phyloP scores from a whole-genome alignment of 2,888 invertebrate genomes.

The Ophioninae sp. region DNA sequence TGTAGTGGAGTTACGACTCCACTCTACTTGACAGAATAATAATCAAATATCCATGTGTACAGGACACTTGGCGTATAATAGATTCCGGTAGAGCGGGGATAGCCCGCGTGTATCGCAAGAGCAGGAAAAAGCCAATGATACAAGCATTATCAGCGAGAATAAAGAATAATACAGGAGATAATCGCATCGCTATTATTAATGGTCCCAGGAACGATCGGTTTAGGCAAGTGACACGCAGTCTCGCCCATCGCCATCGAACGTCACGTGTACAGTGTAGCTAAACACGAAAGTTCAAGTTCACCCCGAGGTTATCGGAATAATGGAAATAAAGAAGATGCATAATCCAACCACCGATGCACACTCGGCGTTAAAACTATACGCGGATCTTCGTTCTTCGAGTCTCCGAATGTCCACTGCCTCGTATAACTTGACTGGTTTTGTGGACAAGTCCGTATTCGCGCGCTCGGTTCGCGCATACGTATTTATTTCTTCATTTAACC shows the following conservation, averaged over 20 bases:
- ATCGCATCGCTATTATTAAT: background rate
- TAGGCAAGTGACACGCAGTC: background rate
- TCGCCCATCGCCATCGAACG: conserved; percentile 23
- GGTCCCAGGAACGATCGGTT: background rate
- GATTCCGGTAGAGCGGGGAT: background rate
- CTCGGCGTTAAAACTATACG: background rate
- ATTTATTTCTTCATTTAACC: conserved; percentile 27
- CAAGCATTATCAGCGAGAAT: background rate
- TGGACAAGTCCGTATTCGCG: background rate
- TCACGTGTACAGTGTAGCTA: background rate
- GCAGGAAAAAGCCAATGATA: background rate
- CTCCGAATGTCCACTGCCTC: background rate
- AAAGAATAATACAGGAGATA: background rate
- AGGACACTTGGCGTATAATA: background rate
- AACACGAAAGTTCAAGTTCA: conserved; percentile 28
- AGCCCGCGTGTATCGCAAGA: background rate
- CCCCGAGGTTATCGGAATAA: conserved; percentile 27
- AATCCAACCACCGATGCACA: background rate
- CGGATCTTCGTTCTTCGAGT: background rate
- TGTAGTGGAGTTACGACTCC: conserved; percentile 5
- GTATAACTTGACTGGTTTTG: background rate
- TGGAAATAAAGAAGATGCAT: background rate
- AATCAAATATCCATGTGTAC: conserved; percentile 17
- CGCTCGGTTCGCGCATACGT: background rate
- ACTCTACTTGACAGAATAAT: conserved; percentile 4